Evolutionary conservation across 2,888 invertebrate genomes (phyloP).

Genomic region (Caenorhabditis sp.): DNA sequence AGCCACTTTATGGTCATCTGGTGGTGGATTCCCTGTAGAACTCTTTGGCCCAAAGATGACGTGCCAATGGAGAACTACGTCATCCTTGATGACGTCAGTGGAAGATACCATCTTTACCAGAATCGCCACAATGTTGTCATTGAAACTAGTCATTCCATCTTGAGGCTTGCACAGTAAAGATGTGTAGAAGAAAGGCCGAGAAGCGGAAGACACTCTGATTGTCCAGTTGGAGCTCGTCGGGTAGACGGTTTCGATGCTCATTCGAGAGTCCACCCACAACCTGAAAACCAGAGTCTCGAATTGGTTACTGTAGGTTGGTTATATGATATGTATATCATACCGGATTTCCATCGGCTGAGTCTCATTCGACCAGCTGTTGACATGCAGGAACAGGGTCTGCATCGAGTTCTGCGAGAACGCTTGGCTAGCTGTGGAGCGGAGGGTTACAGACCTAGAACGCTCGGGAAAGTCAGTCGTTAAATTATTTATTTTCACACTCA

Average conservation of each 20-base stretch:
- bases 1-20: slow-evolving; percentile 64
- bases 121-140: slow-evolving; percentile 55
- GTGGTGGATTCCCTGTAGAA: slow-evolving; percentile 6
- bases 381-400: slow-evolving; percentile 73
- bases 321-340: too few species aligned
- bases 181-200: slow-evolving; percentile 71
- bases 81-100: slow-evolving; percentile 48
- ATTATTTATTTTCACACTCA: background rate
- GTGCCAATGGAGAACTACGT: slow-evolving; percentile 61
- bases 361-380: slow-evolving; percentile 41
- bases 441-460: slow-evolving; percentile 72
- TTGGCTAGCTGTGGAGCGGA: slow-evolving; percentile 71
- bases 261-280: slow-evolving; percentile 76
- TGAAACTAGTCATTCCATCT: slow-evolving; percentile 55
- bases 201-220: slow-evolving; percentile 66
- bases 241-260: slow-evolving; percentile 74
- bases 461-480: too few species aligned
- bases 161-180: slow-evolving; percentile 66
- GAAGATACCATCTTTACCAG: slow-evolving; percentile 61
- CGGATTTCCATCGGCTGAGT: slow-evolving; percentile 55
- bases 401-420: slow-evolving; percentile 73
- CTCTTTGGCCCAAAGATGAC: slow-evolving; percentile 42
- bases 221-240: slow-evolving; percentile 74
- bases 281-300: slow-evolving; percentile 64
- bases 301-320: too few species aligned